Percentiles rank a stretch among this genome's conserved stretches.
Conservation (phyloP, 1,140 invertebrate genomes). For the Diabrotica undecimpunctata region DNA sequence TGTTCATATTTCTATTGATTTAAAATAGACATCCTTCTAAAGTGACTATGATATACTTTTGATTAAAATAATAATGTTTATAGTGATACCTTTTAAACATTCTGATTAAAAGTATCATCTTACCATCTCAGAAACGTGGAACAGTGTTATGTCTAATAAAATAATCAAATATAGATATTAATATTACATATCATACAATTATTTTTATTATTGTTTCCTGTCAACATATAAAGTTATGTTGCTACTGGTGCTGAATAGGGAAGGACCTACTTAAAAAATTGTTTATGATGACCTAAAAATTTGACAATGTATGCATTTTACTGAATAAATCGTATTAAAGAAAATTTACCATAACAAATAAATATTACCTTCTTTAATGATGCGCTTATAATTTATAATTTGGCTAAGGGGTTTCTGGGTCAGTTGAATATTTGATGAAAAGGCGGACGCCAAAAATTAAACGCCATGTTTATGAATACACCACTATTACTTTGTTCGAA, state of each 20-base stretch:
- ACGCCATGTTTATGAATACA: conserved; percentile 31
- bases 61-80: too few relatives aligned
- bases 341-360: conserved; percentile 14
- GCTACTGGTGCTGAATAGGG: not conserved
- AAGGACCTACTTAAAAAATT: not conserved
- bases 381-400: not conserved
- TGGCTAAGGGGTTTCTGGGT: not conserved
- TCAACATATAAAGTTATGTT: too few relatives aligned
- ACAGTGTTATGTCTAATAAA: too few relatives aligned
- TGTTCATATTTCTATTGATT: too few relatives aligned
- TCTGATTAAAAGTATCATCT: too few relatives aligned
- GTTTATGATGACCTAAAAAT: conserved; percentile 6
- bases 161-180: too few relatives aligned
- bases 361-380: not conserved
- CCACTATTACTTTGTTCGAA: not conserved
- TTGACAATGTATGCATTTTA: not conserved
- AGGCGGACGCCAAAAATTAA: conserved; percentile 33
- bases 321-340: conserved; percentile 12
- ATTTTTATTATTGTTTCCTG: too few relatives aligned
- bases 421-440: conserved; percentile 8
- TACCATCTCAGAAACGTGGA: too few relatives aligned
- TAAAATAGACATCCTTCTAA: too few relatives aligned
- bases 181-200: too few relatives aligned
- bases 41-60: too few relatives aligned
- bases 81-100: too few relatives aligned